Base-by-base conservation (phyloP, 2,113 vertebrate genomes). In the Procavia capensis region DNA sequence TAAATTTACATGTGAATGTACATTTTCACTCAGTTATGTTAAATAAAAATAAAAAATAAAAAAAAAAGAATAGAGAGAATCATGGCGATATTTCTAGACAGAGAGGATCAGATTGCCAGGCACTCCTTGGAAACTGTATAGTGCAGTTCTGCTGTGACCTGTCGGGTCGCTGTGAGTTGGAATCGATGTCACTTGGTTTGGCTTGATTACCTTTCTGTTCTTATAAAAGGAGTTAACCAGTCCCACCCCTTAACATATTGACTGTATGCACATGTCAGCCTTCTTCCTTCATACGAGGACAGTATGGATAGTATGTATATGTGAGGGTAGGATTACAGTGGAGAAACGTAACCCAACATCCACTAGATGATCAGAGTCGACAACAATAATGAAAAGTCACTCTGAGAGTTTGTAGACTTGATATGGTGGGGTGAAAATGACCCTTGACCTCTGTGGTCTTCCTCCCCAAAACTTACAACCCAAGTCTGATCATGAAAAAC, bases 391-490 rank as follows among this genome's bases (percentile, higher is more conserved):
- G 36, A 47, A 6, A 31, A 61, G 75, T 45, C 57, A 31, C 0
- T 0, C 36, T 31, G n/a, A 34, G 0, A 31, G 63, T 8, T 3
- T 8, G 4, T 9, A 57, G 20, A 36, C 9, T 29, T 64, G 78
- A 57, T 50, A 34, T 5, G n/a, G 54, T 50, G 10, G 36, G 50
- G 31, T 47, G 6, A 80, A 27, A 79, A 63, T 6, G n/a, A 34
- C 29, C 1, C 10, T 43, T 45, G 31, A 16, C 10, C 76, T 29
- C 64, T 86, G 85, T 54, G 50, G 50, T 54, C 11, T 54, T 54
- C 50, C 11, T 54, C 50, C 14, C 50, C 10, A 54, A 54, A 54
- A 54, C 50, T 16, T 13, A 54, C 17, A 54, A 54, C 50, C 50
- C 50, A 3, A 54, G 50, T 54, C 50, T 54, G 11, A 54, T 54